These are phyloP conservation scores for Lacerta viridis DNA, from an alignment of 2,797 vertebrate genomes.

Conservation along the genomic window DNA sequence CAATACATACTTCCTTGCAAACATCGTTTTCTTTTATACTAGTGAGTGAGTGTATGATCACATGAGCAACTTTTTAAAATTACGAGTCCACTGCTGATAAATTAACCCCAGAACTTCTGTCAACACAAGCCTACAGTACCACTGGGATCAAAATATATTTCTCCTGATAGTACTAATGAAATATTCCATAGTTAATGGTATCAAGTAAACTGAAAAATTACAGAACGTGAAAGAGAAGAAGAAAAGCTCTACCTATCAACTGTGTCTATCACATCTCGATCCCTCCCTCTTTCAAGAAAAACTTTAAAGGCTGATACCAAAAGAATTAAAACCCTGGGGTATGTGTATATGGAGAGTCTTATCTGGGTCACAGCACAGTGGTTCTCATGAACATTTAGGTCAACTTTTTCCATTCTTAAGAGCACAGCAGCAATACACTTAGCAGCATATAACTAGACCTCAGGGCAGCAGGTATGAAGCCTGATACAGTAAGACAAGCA, in stretches of 20 bases:
- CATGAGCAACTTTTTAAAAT: conserved; percentile 71
- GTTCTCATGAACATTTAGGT: no score
- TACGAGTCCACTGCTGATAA: conserved; percentile 77
- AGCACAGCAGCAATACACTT: no score
- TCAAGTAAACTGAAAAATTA: neutral
- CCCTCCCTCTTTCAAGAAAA: neutral
- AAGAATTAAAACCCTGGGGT: neutral
- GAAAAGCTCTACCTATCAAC: neutral
- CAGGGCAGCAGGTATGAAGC: no score
- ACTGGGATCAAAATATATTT: conserved; percentile 57
- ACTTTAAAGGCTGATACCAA: neutral
- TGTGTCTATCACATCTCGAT: neutral
- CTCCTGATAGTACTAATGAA: conserved; percentile 35
- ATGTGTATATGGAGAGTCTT: no score
- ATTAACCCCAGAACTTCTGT: conserved; percentile 78
- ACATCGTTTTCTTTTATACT: neutral
- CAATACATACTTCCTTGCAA: neutral
- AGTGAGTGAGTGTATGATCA: neutral
- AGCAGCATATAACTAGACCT: no score
- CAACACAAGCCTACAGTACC: conserved; percentile 55
- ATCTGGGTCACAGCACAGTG: no score
- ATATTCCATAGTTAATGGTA: neutral
- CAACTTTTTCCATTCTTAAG: no score
- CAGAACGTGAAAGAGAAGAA: neutral
- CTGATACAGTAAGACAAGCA: no score